Percentiles rank a stretch among this genome's conserved stretches.
Evolutionary conservation across 2,113 vertebrate species (phyloP).

Genomic region (Aldabrachelys gigantea): DNA sequence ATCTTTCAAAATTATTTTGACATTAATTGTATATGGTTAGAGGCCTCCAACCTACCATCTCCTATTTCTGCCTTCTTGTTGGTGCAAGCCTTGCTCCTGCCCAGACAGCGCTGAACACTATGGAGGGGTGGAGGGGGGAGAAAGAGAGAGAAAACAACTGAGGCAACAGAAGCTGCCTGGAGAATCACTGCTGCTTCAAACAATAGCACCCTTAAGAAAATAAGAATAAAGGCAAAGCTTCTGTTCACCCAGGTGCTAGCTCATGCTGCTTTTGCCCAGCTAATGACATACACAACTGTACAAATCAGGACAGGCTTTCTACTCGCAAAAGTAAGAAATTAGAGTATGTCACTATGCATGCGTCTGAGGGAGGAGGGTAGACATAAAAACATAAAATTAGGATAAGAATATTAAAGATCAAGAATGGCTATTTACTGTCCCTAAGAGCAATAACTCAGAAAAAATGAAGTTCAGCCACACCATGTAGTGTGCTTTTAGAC

Average conservation of each 20-base stretch:
- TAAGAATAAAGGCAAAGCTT: neutral
- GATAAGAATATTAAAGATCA: neutral
- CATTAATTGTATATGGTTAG: conserved; percentile 9
- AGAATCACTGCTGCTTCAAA: conserved; percentile 24
- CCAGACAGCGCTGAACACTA: conserved; percentile 24
- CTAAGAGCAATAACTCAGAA: neutral
- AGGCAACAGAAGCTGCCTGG: conserved; percentile 35
- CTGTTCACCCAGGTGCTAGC: neutral
- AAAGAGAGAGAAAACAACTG: neutral
- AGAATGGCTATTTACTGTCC: neutral
- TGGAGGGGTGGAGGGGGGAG: neutral
- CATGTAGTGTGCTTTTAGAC: neutral
- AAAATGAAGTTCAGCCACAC: neutral
- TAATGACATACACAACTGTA: neutral
- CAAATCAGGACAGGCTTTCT: neutral
- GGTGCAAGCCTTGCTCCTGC: conserved; percentile 30
- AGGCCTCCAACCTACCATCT: neutral
- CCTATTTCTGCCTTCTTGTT: neutral
- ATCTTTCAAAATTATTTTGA: neutral
- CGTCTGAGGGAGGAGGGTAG: neutral
- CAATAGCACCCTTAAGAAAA: neutral
- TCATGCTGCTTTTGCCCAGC: neutral
- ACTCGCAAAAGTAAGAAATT: neutral
- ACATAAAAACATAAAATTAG: neutral
- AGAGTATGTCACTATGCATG: neutral